Percentiles rank a stretch among this genome's conserved stretches.
Conservation (phyloP, 2,113 vertebrate species). For the Chinchilla lanigera region DNA sequence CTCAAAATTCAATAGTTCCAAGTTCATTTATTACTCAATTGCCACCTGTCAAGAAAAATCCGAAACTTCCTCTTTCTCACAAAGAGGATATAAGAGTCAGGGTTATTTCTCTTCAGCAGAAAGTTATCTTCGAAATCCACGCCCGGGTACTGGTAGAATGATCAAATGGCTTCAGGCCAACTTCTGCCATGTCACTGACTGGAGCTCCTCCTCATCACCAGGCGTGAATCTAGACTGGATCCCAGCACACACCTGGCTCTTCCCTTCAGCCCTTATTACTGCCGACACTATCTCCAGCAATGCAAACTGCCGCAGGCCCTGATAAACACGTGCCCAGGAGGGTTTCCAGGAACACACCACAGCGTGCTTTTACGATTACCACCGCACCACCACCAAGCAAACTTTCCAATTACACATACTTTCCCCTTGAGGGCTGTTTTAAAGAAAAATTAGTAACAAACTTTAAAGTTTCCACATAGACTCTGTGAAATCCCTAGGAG, state of each 20-base stretch:
- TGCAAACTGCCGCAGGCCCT: conserved; percentile 31
- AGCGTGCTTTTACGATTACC: conserved; percentile 44
- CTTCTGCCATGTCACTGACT: conserved; percentile 69
- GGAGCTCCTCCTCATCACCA: conserved; percentile 79
- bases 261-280: conserved; percentile 63
- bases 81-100: conserved; percentile 15
- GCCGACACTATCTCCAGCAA: conserved; percentile 56
- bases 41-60: conserved; percentile 19
- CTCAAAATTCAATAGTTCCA: background rate
- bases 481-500: background rate
- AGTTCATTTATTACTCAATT: conserved; percentile 30
- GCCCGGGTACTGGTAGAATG: conserved; percentile 79
- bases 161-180: conserved; percentile 72
- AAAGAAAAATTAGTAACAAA: conserved; percentile 63
- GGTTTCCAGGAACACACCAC: conserved; percentile 53
- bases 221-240: conserved; percentile 76
- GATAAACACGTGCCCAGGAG: conserved; percentile 58
- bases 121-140: conserved; percentile 72
- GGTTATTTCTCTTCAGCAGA: conserved; percentile 55
- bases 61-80: background rate
- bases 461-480: conserved; percentile 10
- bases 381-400: conserved; percentile 16
- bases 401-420: conserved; percentile 57
- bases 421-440: conserved; percentile 20
- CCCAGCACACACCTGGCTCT: conserved; percentile 60